Conservation (phyloP, 2,888 invertebrate genomes). For the Acanthosoma haemorrhoidale region DNA sequence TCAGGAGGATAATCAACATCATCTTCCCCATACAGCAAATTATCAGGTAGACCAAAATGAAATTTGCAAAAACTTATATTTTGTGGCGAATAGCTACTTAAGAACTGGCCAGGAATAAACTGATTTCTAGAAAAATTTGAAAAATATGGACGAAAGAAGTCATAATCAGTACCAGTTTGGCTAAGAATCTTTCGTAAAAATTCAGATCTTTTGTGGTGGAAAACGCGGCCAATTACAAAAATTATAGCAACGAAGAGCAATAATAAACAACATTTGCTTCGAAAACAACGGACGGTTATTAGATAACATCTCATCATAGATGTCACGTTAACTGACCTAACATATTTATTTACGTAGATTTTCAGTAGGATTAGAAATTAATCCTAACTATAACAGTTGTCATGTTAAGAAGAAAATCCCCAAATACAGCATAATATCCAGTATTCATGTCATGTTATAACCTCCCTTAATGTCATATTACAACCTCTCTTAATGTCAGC, state of each 20-base stretch:
- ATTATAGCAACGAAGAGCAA: conserved; percentile 34
- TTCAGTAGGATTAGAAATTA: neutral
- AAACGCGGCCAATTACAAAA: conserved; percentile 35
- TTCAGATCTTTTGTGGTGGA: conserved; percentile 31
- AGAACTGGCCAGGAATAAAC: conserved; percentile 44
- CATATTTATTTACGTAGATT: neutral
- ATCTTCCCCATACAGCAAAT: conserved; percentile 51
- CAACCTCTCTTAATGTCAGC: no score
- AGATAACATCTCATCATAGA: conserved; percentile 36
- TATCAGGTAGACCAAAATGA: conserved; percentile 55
- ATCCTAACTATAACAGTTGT: no score
- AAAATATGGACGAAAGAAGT: conserved; percentile 31
- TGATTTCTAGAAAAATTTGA: conserved; percentile 18
- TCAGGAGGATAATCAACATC: conserved; percentile 55
- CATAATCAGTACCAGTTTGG: conserved; percentile 21
- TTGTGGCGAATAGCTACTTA: conserved; percentile 43
- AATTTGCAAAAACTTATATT: conserved; percentile 57
- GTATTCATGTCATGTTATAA: no score
- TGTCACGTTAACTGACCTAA: conserved; percentile 2
- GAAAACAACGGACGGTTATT: conserved; percentile 36
- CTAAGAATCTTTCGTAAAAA: conserved; percentile 34
- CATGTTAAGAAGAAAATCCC: no score
- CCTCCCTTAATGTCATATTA: no score
- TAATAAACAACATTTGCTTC: conserved; percentile 35
- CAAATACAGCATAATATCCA: no score